phyloP scores from a whole-genome alignment of 2,888 invertebrate genomes.

The Agonopterix alstromeriana region DNA sequence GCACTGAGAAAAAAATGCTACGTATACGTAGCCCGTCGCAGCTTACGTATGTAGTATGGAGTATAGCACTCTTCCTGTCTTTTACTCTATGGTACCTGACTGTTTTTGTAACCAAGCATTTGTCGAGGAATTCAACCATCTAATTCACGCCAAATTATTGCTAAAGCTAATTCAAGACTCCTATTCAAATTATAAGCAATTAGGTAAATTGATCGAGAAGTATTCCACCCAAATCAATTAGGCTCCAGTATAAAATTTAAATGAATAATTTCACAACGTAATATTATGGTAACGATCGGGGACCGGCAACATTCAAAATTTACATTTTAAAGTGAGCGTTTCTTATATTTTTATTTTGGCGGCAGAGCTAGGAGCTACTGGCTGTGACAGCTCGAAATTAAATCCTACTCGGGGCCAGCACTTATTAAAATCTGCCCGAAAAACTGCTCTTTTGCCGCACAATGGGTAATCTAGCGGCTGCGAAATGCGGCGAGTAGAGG shows the following conservation, averaged over 20 bases:
- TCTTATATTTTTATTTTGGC: constrained; percentile 18
- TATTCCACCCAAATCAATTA: background rate
- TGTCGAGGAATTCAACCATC: too few relatives aligned
- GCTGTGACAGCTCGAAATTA: constrained; percentile 57
- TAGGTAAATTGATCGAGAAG: background rate
- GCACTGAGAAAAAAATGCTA: too few relatives aligned
- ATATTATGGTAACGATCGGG: background rate
- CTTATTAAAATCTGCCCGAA: constrained; percentile 61
- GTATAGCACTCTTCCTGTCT: too few relatives aligned
- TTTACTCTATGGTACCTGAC: too few relatives aligned
- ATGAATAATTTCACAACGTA: too few relatives aligned
- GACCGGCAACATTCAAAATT: constrained; percentile 5
- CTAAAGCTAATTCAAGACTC: too few relatives aligned
- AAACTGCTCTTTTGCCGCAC: constrained; percentile 55
- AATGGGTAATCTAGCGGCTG: constrained; percentile 40
- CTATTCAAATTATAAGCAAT: background rate
- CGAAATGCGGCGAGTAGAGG: background rate
- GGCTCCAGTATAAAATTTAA: background rate
- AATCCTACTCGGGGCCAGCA: constrained; percentile 42
- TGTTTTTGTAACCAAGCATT: too few relatives aligned
- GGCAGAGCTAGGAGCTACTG: constrained; percentile 29
- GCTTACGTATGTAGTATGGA: too few relatives aligned
- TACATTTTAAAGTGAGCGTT: constrained; percentile 10
- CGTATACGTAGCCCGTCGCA: too few relatives aligned
- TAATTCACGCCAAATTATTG: too few relatives aligned